phyloP scores from a whole-genome alignment of 1,140 invertebrate genomes.

The Aphis craccivora region DNA sequence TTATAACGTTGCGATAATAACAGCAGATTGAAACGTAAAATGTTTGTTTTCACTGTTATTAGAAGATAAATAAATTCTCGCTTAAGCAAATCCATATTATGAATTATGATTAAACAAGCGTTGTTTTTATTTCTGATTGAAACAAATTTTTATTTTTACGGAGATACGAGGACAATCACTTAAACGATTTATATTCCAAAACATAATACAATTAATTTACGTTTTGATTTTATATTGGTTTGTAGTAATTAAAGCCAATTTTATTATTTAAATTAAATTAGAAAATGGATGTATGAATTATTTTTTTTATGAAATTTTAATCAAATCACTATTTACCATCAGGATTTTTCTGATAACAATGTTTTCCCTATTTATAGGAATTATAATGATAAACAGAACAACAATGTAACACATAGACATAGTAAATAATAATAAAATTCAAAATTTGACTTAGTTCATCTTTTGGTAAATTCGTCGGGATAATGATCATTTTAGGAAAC shows the following conservation, averaged over 20 bases:
- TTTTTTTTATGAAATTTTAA: not conserved
- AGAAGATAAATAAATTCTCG: not conserved
- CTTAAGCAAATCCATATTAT: not conserved
- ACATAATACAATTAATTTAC: too few relatives aligned
- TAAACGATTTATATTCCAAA: not conserved
- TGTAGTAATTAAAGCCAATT: not conserved
- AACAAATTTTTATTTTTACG: not conserved
- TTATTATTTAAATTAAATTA: not conserved
- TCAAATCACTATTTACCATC: not conserved
- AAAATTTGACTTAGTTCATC: not conserved
- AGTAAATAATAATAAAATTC: not conserved
- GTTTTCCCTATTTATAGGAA: not conserved
- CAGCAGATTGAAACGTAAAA: not conserved
- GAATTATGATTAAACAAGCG: too few relatives aligned
- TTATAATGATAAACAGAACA: not conserved
- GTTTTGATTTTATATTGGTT: not conserved
- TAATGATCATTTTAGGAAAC: not conserved
- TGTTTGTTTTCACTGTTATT: not conserved
- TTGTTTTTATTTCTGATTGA: not conserved
- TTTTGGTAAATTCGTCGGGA: not conserved
- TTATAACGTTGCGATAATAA: not conserved
- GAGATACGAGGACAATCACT: not conserved
- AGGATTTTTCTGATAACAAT: not conserved
- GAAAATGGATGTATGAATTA: not conserved
- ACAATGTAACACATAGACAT: not conserved